These are phyloP conservation scores for Polyommatus icarus DNA, from an alignment of 2,888 invertebrate species.

Conservation along the genomic window DNA sequence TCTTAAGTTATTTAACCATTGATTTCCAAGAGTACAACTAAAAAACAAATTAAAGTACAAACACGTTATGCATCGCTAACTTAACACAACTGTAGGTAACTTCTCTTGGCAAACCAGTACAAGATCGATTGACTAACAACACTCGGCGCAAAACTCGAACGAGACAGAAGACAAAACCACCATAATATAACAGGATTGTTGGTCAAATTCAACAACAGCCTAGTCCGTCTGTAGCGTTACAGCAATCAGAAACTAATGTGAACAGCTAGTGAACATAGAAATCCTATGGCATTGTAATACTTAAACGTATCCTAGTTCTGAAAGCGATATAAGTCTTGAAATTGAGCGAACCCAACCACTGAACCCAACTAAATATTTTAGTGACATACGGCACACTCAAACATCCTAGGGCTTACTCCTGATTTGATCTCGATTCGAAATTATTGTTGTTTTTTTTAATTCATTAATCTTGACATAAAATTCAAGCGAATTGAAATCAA, in stretches of 20 bases:
- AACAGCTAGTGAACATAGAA: conserved; percentile 69
- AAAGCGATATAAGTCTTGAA: conserved; percentile 75
- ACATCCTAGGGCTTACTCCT: conserved; percentile 46
- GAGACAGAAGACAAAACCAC: conserved; percentile 52
- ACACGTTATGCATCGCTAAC: conserved; percentile 80
- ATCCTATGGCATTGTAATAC: conserved; percentile 69
- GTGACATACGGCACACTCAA: conserved; percentile 67
- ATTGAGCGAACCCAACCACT: conserved; percentile 80
- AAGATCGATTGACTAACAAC: conserved; percentile 69
- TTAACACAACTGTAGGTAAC: conserved; percentile 81
- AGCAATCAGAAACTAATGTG: conserved; percentile 71
- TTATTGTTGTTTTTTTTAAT: not conserved
- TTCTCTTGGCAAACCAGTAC: conserved; percentile 79
- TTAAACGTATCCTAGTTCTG: conserved; percentile 69
- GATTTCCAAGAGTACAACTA: conserved; percentile 81
- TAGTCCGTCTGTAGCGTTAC: conserved; percentile 69
- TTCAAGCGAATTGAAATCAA: conserved; percentile 22
- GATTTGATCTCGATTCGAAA: conserved; percentile 30
- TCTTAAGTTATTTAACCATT: conserved; percentile 80
- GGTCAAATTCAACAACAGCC: conserved; percentile 71
- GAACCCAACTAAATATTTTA: conserved; percentile 74
- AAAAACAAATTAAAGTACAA: conserved; percentile 81
- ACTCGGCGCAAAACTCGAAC: conserved; percentile 75
- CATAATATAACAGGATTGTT: conserved; percentile 49
- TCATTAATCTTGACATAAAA: not conserved